Evolutionary conservation across 2,888 invertebrate species (phyloP).

Genomic region (Julus scandinavius): DNA sequence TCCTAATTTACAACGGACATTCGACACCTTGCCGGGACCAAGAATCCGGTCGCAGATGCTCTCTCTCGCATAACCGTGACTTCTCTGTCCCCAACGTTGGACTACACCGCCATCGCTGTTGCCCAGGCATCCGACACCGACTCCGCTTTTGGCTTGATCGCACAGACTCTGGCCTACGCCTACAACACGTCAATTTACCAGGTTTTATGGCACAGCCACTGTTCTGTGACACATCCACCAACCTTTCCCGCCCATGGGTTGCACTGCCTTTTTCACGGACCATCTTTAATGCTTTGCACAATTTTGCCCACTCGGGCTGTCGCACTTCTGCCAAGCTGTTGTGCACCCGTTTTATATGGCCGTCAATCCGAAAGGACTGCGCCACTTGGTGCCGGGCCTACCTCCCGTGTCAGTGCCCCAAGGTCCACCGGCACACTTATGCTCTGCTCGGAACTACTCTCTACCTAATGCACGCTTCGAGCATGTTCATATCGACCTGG

Average conservation of each 20-base stretch:
- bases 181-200: no score
- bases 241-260: neutral
- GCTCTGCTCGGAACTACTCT: no score
- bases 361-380: constrained; percentile 8
- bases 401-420: constrained; percentile 22
- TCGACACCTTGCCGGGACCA: constrained; percentile 60
- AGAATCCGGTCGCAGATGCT: neutral
- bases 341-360: constrained; percentile 4
- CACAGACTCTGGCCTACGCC: no score
- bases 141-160: neutral
- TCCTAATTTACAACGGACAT: constrained; percentile 64
- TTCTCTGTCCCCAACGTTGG: no score
- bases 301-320: neutral
- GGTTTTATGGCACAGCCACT: neutral
- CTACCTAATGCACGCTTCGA: constrained; percentile 5
- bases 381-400: neutral
- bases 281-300: neutral
- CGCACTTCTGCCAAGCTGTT: neutral
- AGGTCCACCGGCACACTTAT: constrained; percentile 24
- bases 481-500: constrained; percentile 53
- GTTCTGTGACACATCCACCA: constrained; percentile 45
- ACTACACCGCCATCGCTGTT: neutral
- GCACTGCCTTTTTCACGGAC: neutral
- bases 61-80: neutral
- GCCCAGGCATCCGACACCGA: neutral